phyloP scores from a whole-genome alignment of 2,113 vertebrate species.

The Mormyrus iriodes region DNA sequence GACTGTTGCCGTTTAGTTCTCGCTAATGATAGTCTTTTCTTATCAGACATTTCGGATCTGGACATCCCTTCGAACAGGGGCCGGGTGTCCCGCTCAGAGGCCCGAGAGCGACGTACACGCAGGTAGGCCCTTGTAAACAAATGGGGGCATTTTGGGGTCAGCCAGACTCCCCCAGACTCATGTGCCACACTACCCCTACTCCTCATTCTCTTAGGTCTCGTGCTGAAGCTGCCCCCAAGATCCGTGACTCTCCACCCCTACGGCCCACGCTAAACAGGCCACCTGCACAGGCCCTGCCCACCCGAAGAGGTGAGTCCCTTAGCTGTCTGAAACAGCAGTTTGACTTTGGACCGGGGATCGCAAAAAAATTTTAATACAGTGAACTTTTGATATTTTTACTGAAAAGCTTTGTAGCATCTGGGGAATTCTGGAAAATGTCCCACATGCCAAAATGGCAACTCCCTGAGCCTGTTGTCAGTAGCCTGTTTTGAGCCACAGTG shows the following conservation, averaged over 20 bases:
- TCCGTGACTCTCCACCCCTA: conserved; percentile 53
- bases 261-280: conserved; percentile 52
- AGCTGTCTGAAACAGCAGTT: background rate
- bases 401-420: background rate
- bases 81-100: conserved; percentile 41
- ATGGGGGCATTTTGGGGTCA: background rate
- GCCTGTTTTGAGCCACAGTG: background rate
- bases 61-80: conserved; percentile 40
- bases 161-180: background rate
- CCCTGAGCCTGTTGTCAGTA: background rate
- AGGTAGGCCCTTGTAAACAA: conserved; percentile 42
- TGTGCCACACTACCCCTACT: background rate
- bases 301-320: conserved; percentile 53
- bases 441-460: background rate
- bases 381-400: background rate
- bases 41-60: conserved; percentile 81
- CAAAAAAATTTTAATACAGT: background rate
- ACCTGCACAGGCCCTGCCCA: conserved; percentile 30
- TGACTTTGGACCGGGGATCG: background rate
- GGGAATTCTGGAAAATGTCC: background rate
- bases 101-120: conserved; percentile 55
- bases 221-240: conserved; percentile 48
- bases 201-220: conserved; percentile 40
- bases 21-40: background rate
- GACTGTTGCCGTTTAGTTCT: background rate